Base-by-base conservation (phyloP, 2,113 vertebrate genomes). In the Nothoprocta pentlandii region DNA sequence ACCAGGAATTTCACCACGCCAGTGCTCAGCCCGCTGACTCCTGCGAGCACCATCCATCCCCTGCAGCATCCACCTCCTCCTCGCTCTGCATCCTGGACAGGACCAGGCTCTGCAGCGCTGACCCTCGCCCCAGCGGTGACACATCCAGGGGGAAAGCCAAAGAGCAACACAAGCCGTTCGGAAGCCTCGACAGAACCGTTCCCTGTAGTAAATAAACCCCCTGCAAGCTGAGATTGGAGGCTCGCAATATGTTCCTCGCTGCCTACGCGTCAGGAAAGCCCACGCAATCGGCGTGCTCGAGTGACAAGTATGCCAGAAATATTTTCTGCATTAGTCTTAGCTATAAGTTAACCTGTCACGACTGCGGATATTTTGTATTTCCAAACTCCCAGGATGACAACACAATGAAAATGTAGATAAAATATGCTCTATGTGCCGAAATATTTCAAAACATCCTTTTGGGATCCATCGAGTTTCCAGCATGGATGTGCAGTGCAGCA, bases 231-330 rank as follows among this genome's bases (percentile, higher is more conserved):
- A 10, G 1, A 62, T 8, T 81, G 1, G 2, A 58, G 74, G 90
- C 90, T 93, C 83, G 77, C 83, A 84, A 41, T 42, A 59, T 53
- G 70, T 4, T 56, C 16, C 80, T 90, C 75, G 78, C 90, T 94
- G 95, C 90, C 85, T 95, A 69, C 90, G 51, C 32, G 68, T 41
- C 73, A 90, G 66, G 12, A 41, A 83, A 94, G 56, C 94, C 93
- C 93, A 95, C 85, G 6, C 92, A 88, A 25, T 58, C 80, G 73
- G 80, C 80, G 66, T 0, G 0, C 87, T 14, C 3, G 75, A 89
- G 53, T 62, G 90, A 92, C 93, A 90, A 90, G 73, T 66, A 69
- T 56, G 92, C 85, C 90, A 95, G 80, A 94, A 95, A 90, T 75
- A 93, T 87, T 93, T 95, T 73, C 93, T 89, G 85, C 83, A n/a